phyloP scores from a whole-genome alignment of 2,888 invertebrate genomes.

The Drosophila lutescens region DNA sequence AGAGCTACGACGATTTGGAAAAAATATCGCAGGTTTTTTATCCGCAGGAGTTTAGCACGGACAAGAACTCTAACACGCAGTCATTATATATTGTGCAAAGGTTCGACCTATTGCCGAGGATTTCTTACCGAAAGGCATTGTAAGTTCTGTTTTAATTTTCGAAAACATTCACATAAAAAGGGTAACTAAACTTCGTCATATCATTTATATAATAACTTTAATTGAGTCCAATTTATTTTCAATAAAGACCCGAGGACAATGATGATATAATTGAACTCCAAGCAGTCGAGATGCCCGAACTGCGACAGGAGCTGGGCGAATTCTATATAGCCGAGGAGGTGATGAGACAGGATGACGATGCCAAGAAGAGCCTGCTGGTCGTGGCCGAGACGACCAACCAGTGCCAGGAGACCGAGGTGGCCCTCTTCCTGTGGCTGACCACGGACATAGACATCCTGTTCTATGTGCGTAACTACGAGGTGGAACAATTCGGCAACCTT shows the following conservation, averaged over 20 bases:
- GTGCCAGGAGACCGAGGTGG: constrained; percentile 39
- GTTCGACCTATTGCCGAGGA: constrained; percentile 47
- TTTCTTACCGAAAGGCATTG: constrained; percentile 76
- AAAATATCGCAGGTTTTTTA: constrained; percentile 52
- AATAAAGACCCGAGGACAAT: constrained; percentile 89
- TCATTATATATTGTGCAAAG: constrained; percentile 63
- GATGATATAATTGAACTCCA: constrained; percentile 89
- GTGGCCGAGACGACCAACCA: constrained; percentile 85
- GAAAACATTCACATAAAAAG: no score
- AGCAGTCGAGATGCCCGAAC: constrained; percentile 84
- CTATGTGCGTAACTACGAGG: constrained; percentile 69
- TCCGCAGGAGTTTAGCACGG: constrained; percentile 62
- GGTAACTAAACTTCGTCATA: no score
- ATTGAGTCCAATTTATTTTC: no score
- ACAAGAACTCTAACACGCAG: constrained; percentile 57
- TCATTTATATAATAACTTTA: no score
- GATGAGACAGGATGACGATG: constrained; percentile 68
- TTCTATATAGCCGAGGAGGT: constrained; percentile 89
- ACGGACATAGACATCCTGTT: constrained; percentile 60
- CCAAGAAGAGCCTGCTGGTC: constrained; percentile 84
- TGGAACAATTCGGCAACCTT: constrained; percentile 74
- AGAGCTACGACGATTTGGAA: constrained; percentile 56
- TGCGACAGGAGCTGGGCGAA: constrained; percentile 87
- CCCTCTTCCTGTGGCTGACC: constrained; percentile 81
- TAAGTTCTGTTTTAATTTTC: constrained; percentile 43